Percentiles rank a stretch among this genome's conserved stretches.
phyloP scores from a whole-genome alignment of 2,797 vertebrate genomes.

The Hyperoplus immaculatus region DNA sequence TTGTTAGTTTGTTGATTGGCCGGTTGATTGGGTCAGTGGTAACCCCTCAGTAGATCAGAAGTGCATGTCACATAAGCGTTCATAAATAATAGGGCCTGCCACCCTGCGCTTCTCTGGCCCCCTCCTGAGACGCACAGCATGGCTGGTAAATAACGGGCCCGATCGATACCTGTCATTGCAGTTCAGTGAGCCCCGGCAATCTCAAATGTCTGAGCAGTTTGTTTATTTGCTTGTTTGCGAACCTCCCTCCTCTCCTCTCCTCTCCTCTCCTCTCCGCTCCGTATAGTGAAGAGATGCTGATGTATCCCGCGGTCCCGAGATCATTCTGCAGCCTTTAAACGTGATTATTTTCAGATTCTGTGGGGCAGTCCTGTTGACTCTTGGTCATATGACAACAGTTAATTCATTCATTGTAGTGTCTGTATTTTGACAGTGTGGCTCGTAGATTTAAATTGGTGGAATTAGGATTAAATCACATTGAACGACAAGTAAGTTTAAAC shows the following conservation, averaged over 20 bases:
- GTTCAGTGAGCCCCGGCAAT: constrained; percentile 62
- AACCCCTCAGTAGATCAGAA: constrained; percentile 62
- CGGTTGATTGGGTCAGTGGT: constrained; percentile 43
- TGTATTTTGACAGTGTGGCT: neutral
- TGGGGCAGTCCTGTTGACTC: neutral
- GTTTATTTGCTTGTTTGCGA: constrained; percentile 61
- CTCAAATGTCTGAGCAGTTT: constrained; percentile 63
- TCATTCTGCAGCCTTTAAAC: constrained; percentile 19
- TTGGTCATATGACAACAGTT: neutral
- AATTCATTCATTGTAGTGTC: neutral
- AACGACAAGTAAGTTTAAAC: no score
- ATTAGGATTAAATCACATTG: no score
- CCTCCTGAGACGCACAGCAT: constrained; percentile 53
- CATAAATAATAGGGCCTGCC: constrained; percentile 77
- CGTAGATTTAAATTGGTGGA: neutral
- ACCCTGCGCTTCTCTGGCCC: constrained; percentile 43
- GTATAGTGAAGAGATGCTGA: constrained; percentile 41
- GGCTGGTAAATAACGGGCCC: constrained; percentile 74
- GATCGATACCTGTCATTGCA: constrained; percentile 80
- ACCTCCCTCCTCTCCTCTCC: constrained; percentile 19
- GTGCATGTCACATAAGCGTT: constrained; percentile 69
- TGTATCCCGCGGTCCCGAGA: constrained; percentile 10
- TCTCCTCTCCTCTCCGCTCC: constrained; percentile 8
- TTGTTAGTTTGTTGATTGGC: constrained; percentile 45
- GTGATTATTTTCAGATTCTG: constrained; percentile 2